These are phyloP conservation scores for Drosophila putrida DNA, from an alignment of 2,888 invertebrate species.

Conservation along the genomic window DNA sequence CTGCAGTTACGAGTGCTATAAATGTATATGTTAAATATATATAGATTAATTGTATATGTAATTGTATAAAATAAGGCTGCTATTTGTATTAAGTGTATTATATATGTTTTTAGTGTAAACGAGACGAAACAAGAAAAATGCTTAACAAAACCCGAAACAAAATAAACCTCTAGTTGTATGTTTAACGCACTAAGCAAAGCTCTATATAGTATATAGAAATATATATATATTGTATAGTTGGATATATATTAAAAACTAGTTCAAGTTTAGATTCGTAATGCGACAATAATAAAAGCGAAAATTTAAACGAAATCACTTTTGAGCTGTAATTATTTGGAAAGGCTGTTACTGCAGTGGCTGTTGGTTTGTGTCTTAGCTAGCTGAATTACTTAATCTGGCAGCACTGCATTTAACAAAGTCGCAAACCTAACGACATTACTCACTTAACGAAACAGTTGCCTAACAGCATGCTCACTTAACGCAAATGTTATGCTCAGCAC, in stretches of 20 bases:
- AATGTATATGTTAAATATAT: constrained; percentile 48
- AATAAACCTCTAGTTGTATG: constrained; percentile 53
- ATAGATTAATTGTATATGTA: constrained; percentile 25
- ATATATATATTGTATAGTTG: constrained; percentile 67
- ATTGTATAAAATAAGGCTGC: constrained; percentile 55
- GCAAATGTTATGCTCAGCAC: not conserved
- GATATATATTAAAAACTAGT: constrained; percentile 59
- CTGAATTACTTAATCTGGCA: not conserved
- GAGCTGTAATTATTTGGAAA: not conserved
- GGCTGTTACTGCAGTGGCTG: not conserved
- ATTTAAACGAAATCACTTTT: constrained; percentile 43
- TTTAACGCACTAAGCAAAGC: constrained; percentile 59
- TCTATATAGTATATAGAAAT: constrained; percentile 58
- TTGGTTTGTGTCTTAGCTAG: constrained; percentile 8
- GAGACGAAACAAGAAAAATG: constrained; percentile 26
- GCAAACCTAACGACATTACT: not conserved
- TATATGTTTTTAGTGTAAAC: constrained; percentile 65
- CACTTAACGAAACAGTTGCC: not conserved
- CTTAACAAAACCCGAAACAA: constrained; percentile 40
- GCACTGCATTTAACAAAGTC: not conserved
- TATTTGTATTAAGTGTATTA: constrained; percentile 59
- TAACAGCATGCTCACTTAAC: constrained; percentile 11
- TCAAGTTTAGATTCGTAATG: constrained; percentile 78
- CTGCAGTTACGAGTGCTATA: constrained; percentile 60
- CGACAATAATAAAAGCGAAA: constrained; percentile 79